Conservation (phyloP, 2,888 invertebrate genomes). For the Tupiocoris notatus region DNA sequence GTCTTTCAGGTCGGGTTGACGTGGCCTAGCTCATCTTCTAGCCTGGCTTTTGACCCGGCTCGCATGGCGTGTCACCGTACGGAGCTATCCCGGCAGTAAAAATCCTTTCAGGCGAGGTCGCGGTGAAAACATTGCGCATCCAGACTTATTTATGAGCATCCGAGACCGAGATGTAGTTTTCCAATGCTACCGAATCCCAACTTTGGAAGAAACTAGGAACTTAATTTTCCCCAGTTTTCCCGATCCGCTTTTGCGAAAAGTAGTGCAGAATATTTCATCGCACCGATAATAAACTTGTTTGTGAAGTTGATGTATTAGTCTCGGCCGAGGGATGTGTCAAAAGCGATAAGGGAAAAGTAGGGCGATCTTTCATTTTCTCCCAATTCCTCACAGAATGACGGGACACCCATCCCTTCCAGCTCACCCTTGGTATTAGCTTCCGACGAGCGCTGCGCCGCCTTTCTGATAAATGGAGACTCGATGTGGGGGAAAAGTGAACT, state of each 20-base stretch:
- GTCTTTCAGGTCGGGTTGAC: background rate
- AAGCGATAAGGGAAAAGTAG: background rate
- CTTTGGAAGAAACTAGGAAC: no score
- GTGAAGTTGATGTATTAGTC: background rate
- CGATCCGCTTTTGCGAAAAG: no score
- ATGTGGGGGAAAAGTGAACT: slow-evolving; percentile 18
- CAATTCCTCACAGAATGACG: background rate
- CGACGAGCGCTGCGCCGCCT: background rate
- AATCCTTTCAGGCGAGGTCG: background rate
- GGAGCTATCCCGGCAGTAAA: background rate
- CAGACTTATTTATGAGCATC: background rate
- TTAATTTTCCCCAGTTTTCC: background rate
- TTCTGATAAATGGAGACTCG: slow-evolving; percentile 2
- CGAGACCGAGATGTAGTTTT: no score
- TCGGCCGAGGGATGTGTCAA: background rate
- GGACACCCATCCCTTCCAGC: background rate
- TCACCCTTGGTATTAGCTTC: background rate
- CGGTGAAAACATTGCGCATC: background rate
- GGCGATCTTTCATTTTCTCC: background rate
- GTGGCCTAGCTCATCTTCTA: background rate
- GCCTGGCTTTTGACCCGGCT: background rate
- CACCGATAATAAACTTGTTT: background rate
- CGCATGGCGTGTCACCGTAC: background rate
- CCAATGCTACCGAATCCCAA: no score
- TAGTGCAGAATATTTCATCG: background rate